phyloP scores from a whole-genome alignment of 2,888 invertebrate species.

The Lochmaea capreae region DNA sequence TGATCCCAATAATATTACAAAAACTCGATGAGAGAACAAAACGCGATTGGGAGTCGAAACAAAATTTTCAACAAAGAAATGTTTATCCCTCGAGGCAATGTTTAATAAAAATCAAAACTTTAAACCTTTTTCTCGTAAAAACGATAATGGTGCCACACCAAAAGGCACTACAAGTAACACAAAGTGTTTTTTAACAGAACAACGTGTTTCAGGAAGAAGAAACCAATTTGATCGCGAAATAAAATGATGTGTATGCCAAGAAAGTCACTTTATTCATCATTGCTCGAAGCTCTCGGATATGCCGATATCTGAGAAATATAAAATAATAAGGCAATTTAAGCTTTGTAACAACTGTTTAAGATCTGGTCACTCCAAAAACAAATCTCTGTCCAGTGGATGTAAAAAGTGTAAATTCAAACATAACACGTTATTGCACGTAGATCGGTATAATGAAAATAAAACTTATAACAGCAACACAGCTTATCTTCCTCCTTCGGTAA shows the following conservation, averaged over 20 bases:
- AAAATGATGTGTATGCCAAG: not conserved
- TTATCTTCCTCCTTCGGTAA: too few species aligned
- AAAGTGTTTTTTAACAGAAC: not conserved
- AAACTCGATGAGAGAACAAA: constrained; percentile 37
- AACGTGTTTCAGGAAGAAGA: not conserved
- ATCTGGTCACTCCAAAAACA: not conserved
- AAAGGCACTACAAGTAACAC: too few species aligned
- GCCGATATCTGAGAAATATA: not conserved
- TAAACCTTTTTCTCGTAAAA: not conserved
- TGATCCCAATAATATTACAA: constrained; percentile 36
- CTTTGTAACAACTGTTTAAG: not conserved
- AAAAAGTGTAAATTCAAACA: not conserved
- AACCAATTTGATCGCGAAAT: not conserved
- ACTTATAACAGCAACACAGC: not conserved
- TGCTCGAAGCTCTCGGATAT: not conserved
- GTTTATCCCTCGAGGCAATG: constrained; percentile 32
- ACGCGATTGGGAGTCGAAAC: constrained; percentile 38
- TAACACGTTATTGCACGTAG: not conserved
- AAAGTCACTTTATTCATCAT: not conserved
- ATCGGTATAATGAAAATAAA: not conserved
- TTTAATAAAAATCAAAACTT: not conserved
- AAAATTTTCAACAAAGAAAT: constrained; percentile 38
- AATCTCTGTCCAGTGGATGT: not conserved
- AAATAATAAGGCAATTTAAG: not conserved
- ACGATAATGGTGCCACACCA: not conserved